phyloP scores from a whole-genome alignment of 2,113 vertebrate genomes.

The Micromys minutus region DNA sequence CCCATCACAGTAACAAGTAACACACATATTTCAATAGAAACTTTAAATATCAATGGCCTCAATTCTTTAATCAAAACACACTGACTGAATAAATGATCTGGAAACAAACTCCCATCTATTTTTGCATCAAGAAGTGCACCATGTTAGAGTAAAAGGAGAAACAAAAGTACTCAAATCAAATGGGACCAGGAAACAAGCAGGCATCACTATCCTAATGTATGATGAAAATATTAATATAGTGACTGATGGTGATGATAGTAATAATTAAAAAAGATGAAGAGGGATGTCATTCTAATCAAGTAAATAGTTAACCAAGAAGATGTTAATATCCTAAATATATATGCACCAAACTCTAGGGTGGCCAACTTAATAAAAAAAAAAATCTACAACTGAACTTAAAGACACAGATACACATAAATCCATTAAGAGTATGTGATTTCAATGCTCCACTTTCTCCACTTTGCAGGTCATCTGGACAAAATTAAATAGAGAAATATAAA shows the following conservation, averaged over 20 bases:
- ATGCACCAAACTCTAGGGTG: neutral
- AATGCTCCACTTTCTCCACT: neutral
- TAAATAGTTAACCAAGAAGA: neutral
- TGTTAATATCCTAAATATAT: neutral
- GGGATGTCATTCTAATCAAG: neutral
- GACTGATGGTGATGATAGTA: neutral
- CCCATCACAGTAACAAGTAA: neutral
- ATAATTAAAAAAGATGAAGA: neutral
- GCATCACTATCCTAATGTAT: no score
- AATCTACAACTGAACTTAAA: neutral
- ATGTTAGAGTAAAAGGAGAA: neutral
- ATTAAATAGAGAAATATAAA: neutral
- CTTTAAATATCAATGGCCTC: neutral
- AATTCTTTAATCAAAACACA: neutral
- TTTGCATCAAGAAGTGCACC: neutral
- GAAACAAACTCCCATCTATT: neutral
- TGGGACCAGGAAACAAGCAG: neutral
- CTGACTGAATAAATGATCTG: neutral
- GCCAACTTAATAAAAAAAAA: neutral
- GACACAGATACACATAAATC: neutral
- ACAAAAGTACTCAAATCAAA: neutral
- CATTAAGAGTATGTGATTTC: neutral
- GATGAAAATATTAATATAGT: neutral
- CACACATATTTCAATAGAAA: neutral
- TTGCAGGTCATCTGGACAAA: neutral